Conservation (phyloP, 2,113 vertebrate genomes). For the Amblyornis subalaris region DNA sequence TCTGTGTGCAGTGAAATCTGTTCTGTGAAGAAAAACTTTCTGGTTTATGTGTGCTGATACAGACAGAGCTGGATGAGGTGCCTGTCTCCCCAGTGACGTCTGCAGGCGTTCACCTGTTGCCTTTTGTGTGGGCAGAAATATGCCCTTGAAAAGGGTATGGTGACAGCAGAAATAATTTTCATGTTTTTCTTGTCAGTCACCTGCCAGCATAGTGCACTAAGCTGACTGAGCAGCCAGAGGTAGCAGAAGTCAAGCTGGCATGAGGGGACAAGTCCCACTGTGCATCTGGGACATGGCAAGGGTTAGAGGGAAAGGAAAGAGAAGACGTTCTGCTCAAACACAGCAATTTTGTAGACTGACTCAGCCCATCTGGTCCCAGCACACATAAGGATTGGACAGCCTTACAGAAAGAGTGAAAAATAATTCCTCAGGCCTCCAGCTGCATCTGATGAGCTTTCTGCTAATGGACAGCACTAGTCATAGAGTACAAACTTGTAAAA, state of each 20-base stretch:
- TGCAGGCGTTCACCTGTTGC: background rate
- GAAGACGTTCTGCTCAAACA: background rate
- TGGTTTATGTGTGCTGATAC: background rate
- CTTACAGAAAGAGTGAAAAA: background rate
- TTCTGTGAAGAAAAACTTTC: background rate
- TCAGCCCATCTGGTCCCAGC: background rate
- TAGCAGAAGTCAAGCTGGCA: background rate
- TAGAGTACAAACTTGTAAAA: background rate
- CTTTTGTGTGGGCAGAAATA: background rate
- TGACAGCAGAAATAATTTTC: background rate
- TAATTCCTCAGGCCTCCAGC: background rate
- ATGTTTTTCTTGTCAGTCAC: background rate
- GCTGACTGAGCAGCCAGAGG: background rate
- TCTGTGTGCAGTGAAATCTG: background rate
- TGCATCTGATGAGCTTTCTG: background rate
- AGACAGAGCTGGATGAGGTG: accelerated
- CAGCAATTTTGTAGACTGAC: background rate
- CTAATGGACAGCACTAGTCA: background rate
- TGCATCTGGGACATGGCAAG: background rate
- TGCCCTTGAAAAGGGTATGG: background rate
- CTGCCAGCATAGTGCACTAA: background rate
- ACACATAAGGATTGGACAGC: background rate
- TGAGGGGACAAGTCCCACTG: background rate
- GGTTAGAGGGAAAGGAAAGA: background rate
- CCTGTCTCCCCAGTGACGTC: background rate